A percentile compares a stretch with the other conserved stretches of the same genome.
These are phyloP conservation scores for Platerodrilus igneus DNA, from an alignment of 2,888 invertebrate species.

Conservation along the genomic window DNA sequence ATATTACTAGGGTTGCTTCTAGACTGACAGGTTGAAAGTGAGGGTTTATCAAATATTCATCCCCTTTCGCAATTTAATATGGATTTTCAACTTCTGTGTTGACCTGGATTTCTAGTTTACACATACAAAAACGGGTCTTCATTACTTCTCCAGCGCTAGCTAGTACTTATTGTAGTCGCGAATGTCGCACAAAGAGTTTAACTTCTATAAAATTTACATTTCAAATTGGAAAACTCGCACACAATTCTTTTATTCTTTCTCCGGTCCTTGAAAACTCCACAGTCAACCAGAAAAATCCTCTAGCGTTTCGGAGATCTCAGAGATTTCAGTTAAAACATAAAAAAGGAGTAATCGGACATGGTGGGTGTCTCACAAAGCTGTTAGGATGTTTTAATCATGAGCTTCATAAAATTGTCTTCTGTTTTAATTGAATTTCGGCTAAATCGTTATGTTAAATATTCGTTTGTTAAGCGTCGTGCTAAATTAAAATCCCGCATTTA, in stretches of 20 bases:
- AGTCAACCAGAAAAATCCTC: conserved; percentile 5
- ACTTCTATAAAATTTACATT: conserved; percentile 21
- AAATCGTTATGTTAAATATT: conserved; percentile 35
- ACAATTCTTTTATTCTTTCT: conserved; percentile 8
- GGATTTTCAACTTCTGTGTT: conserved; percentile 24
- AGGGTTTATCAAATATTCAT: conserved; percentile 25
- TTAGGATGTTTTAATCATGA: conserved; percentile 42
- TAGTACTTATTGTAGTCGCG: conserved; percentile 19
- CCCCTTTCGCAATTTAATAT: conserved; percentile 23
- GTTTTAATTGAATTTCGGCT: conserved; percentile 38
- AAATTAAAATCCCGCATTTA: conserved; percentile 13
- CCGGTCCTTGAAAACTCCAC: conserved; percentile 1
- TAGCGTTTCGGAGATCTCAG: conserved; percentile 11
- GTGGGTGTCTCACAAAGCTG: conserved; percentile 16
- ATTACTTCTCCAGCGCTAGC: conserved; percentile 19
- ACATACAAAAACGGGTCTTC: conserved; percentile 24
- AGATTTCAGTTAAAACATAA: conserved; percentile 12
- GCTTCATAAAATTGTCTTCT: conserved; percentile 40
- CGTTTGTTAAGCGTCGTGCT: conserved; percentile 27
- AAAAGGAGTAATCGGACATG: conserved; percentile 23
- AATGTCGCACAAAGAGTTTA: conserved; percentile 21
- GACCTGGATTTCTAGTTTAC: conserved; percentile 25
- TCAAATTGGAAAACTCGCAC: conserved; percentile 17
- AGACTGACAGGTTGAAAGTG: conserved; percentile 25
- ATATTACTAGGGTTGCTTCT: conserved; percentile 25